phyloP scores from a whole-genome alignment of 2,113 vertebrate genomes.

The Alouatta palliata region DNA sequence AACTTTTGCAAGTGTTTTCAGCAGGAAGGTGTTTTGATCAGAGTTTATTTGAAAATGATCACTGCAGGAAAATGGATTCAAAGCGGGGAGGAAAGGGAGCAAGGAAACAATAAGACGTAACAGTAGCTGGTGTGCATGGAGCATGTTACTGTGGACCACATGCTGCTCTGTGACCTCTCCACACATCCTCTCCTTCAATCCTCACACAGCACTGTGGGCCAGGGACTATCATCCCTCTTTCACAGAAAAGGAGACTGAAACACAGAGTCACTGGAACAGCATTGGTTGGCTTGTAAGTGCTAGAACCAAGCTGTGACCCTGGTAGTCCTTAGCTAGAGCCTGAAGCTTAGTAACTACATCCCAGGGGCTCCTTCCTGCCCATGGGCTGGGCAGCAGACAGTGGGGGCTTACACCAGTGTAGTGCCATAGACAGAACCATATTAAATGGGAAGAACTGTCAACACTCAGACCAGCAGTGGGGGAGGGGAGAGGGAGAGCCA shows the following conservation, averaged over 20 bases:
- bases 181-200: background rate
- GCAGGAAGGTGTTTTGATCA: background rate
- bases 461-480: background rate
- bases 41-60: background rate
- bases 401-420: too few relatives aligned
- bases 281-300: background rate
- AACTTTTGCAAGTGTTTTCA: background rate
- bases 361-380: background rate
- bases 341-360: background rate
- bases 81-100: background rate
- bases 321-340: background rate
- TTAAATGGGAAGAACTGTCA: background rate
- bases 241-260: background rate
- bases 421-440: background rate
- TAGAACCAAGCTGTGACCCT: background rate
- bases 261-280: background rate
- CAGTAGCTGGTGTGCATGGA: background rate
- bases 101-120: background rate
- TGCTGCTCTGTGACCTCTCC: background rate
- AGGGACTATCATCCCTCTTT: background rate
- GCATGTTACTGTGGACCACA: background rate
- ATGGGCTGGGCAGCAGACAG: too few relatives aligned
- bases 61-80: background rate
- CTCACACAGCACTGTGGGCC: background rate
- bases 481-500: too few relatives aligned